phyloP scores from a whole-genome alignment of 2,797 vertebrate species.

The Chelon labrosus region DNA sequence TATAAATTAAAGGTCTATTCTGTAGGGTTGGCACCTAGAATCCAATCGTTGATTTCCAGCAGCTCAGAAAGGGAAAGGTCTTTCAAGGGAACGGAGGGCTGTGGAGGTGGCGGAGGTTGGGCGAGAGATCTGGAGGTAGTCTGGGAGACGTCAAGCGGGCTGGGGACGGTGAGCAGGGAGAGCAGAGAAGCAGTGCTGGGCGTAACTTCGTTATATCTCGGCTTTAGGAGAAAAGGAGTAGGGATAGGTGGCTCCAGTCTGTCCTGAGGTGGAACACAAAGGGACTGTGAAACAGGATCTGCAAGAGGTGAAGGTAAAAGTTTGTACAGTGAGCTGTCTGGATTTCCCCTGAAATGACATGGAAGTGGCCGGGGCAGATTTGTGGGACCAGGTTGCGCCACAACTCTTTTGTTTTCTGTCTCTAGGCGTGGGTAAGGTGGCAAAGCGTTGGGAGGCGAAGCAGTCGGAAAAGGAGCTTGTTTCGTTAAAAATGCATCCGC shows the following conservation, averaged over 20 bases:
- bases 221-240: not conserved
- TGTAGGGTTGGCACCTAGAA: slow-evolving; percentile 50
- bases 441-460: not conserved
- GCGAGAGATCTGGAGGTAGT: slow-evolving; percentile 14
- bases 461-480: not conserved
- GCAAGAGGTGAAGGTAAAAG: not conserved
- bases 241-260: not conserved
- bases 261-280: not conserved
- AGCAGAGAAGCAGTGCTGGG: slow-evolving; percentile 22
- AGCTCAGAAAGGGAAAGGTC: slow-evolving; percentile 61
- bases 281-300: not conserved
- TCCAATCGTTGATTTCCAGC: slow-evolving; percentile 67
- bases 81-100: not conserved
- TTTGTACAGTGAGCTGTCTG: not conserved
- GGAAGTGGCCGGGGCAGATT: slow-evolving; percentile 1
- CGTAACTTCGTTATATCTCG: not conserved
- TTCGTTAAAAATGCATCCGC: slow-evolving; percentile 9
- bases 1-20: slow-evolving; percentile 1
- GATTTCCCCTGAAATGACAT: not conserved
- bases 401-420: not conserved
- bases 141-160: slow-evolving; percentile 26
- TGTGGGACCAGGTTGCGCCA: not conserved
- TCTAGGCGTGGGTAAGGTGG: not conserved
- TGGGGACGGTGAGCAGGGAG: slow-evolving; percentile 58
- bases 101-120: not conserved